These are phyloP conservation scores for Corythaeola cristata DNA, from an alignment of 2,113 vertebrate species.

Conservation along the genomic window DNA sequence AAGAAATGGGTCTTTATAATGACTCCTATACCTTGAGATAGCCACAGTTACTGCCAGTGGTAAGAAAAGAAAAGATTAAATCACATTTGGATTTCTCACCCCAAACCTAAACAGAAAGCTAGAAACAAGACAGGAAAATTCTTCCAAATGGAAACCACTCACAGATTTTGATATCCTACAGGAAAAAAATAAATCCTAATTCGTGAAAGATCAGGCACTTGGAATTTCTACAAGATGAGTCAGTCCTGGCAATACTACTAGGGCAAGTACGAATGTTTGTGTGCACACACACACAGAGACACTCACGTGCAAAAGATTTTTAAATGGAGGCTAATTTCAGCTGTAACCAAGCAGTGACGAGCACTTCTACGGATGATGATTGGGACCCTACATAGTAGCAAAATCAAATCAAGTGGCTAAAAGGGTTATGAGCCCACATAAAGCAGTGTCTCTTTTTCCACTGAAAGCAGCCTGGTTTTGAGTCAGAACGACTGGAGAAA, in stretches of 20 bases:
- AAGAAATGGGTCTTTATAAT: not conserved
- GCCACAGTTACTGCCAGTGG: not conserved
- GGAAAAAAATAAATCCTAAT: not conserved
- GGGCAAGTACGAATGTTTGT: not conserved
- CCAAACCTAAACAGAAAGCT: not conserved
- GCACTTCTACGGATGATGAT: not conserved
- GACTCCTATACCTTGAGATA: not conserved
- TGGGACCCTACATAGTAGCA: not conserved
- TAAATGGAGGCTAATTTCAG: conserved; percentile 8
- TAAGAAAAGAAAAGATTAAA: not conserved
- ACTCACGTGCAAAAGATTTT: not conserved
- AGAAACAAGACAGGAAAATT: not conserved
- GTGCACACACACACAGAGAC: not conserved
- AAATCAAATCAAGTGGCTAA: not conserved
- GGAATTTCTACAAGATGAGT: not conserved
- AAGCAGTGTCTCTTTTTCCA: not conserved
- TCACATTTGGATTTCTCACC: not conserved
- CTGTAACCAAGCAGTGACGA: not conserved
- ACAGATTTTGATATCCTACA: not conserved
- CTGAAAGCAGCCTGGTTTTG: not conserved
- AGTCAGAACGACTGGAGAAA: not conserved
- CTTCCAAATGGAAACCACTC: not conserved
- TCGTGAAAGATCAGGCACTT: not conserved
- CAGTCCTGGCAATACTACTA: not conserved
- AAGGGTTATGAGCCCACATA: not conserved